phyloP scores from a whole-genome alignment of 2,888 invertebrate genomes.

The Meliscaeva auricollis region DNA sequence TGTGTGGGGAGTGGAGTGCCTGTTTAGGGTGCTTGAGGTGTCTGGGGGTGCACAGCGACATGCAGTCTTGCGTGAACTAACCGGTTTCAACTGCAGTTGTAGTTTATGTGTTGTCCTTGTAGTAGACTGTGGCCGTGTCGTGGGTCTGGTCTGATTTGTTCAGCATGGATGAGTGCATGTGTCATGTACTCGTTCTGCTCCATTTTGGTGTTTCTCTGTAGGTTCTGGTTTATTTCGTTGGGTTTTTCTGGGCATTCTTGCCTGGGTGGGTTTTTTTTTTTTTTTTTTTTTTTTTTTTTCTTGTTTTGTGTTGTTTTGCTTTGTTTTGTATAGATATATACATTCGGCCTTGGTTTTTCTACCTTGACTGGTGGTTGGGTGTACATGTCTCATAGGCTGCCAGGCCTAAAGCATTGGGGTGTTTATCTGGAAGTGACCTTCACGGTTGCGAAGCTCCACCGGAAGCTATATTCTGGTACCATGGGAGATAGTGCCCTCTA shows the following conservation, averaged over 20 bases:
- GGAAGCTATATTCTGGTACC: constrained; percentile 11
- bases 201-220: too few species aligned
- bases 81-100: neutral
- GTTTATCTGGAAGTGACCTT: constrained; percentile 1
- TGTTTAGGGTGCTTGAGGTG: too few species aligned
- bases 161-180: neutral
- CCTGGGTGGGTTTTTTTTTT: too few species aligned
- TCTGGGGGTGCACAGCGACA: neutral
- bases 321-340: too few species aligned
- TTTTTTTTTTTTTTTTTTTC: too few species aligned
- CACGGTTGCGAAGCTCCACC: neutral
- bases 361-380: neutral
- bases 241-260: too few species aligned
- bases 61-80: neutral
- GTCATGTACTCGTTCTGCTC: neutral
- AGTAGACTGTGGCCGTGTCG: neutral
- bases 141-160: neutral
- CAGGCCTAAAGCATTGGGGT: neutral
- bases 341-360: neutral
- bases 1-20: too few species aligned
- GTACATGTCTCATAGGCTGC: neutral
- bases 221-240: too few species aligned
- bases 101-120: neutral
- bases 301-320: too few species aligned
- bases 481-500: neutral